Percentiles rank a stretch among this genome's conserved stretches.
phyloP scores from a whole-genome alignment of 2,888 invertebrate genomes.

The Portevinia maculata region DNA sequence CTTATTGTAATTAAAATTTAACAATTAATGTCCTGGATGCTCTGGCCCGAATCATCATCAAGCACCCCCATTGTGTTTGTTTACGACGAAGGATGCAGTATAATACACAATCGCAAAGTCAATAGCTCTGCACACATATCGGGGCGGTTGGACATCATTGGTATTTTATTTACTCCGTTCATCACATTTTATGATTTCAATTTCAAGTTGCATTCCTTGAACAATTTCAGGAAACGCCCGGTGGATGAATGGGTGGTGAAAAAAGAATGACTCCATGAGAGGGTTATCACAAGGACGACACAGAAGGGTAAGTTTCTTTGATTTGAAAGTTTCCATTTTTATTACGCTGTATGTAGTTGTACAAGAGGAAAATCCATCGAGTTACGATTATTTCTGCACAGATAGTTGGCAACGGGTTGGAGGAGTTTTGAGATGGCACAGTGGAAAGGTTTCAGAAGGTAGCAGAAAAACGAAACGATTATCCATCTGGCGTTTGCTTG shows the following conservation, averaged over 20 bases:
- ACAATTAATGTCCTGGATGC: slow-evolving; percentile 51
- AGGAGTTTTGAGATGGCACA: slow-evolving; percentile 5
- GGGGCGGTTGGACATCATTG: slow-evolving; percentile 43
- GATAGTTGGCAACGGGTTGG: slow-evolving; percentile 36
- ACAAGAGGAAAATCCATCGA: slow-evolving; percentile 56
- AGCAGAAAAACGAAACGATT: slow-evolving; percentile 29
- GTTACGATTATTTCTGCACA: slow-evolving; percentile 62
- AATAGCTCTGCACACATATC: slow-evolving; percentile 61
- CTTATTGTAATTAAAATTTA: slow-evolving; percentile 56
- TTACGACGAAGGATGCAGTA: slow-evolving; percentile 41
- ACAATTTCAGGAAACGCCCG: slow-evolving; percentile 30
- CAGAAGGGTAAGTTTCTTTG: slow-evolving; percentile 54
- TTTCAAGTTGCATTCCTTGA: slow-evolving; percentile 61
- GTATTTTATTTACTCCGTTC: slow-evolving; percentile 63
- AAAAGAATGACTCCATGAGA: not conserved
- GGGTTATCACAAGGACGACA: slow-evolving; percentile 23
- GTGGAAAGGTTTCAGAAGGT: slow-evolving; percentile 32
- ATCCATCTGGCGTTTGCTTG: slow-evolving; percentile 56
- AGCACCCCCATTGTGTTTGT: slow-evolving; percentile 1
- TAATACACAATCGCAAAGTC: slow-evolving; percentile 45
- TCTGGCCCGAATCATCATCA: slow-evolving; percentile 9
- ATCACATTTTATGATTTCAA: slow-evolving; percentile 71
- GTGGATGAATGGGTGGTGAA: not conserved
- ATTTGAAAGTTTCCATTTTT: slow-evolving; percentile 66
- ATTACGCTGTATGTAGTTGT: slow-evolving; percentile 26